Evolutionary conservation across 2,113 vertebrate genomes (phyloP), one percentile per base, ranked within the genome.

Genomic region (Megaceryle maxima): DNA sequence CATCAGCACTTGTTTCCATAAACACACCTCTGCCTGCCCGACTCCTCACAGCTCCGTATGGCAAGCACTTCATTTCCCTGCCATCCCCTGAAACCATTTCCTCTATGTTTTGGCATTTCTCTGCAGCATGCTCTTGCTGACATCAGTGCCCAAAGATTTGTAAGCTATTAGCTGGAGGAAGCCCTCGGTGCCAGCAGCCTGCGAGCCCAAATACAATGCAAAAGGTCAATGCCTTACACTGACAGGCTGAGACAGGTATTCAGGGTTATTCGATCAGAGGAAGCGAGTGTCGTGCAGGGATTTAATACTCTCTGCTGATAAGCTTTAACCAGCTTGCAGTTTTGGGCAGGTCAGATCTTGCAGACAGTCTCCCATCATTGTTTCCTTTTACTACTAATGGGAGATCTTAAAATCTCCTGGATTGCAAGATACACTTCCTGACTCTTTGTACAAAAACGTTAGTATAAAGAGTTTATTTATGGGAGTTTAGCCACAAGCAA

Each of bases 1-100:
- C 91, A 97, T 97, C 97, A 95, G 96, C 86, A 51, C 87, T 91
- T 79, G 88, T 91, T 96, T 96, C 92, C 82, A 73, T 50, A 74
- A 92, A 92, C 74, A 43, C 26, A 44, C 79, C 90, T 72, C 50
- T 9, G n/a, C 86, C 80, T 39, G 51, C 51, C 35, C 1, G 8
- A 20, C 33, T 68, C 86, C 88, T 77, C 84, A 24, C 46, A 7
- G 60, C 57, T 73, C 51, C 0, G 1, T 3, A 11, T 5, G 11
- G 37, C 6, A 7, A 43, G 88, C 9, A 20, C 35, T n/a, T 75
- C 35, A 21, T 37, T 82, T 66, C 51, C 66, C 63, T 53, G 31
- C 88, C 44, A 55, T 5, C 57, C 77, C 62, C 74, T 77, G 31
- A 74, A 78, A 86, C 60, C 81, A 69, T 79, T 83, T 88, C 70